Evolutionary conservation across 2,888 invertebrate genomes (phyloP), one percentile per base, ranked within the genome.

Genomic region (Eupithecia pulchellata): DNA sequence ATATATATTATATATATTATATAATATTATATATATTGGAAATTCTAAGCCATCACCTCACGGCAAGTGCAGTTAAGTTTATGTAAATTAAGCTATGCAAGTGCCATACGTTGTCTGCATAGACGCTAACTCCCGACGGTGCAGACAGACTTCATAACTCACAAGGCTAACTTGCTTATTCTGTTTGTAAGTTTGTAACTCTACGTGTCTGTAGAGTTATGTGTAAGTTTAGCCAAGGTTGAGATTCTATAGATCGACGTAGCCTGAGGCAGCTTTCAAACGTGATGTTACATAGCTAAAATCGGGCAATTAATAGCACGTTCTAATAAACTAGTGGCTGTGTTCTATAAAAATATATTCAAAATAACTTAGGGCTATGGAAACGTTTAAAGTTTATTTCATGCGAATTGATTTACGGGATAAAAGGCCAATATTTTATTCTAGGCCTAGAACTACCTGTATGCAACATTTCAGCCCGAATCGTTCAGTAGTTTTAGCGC

Each of bases 131-230:
- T 52, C 52, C 52, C 13, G 25, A 52, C 11, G 25, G 52, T 52
- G 52, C 25, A 11, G 25, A 8, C 20, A 47, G 47, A 47, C 20
- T 52, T 20, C 52, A 52, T 52, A 52, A 52, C 52, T 52, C 20
- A 52, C 47, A 9, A 20, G 47, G 47, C 20, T 25, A 52, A 52
- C 52, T 52, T 52, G 52, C 25, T 52, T 52, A 52, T 52, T 52
- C 52, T 52, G 52, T 52, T 20, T 52, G 52, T 52, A 52, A 13
- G 47, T 20, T 42, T 3, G 47, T 25, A 39, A 42, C 20, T n/a
- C 4, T 8, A 36, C 63, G 25, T n/a, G n/a, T 29, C 27, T 39
- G 25, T 63, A 1, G 2, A 20, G n/a, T n/a, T n/a, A n/a, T n/a
- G n/a, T n/a, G n/a, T n/a, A 20, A 47, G 52, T 52, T 52, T 13